Percentiles rank a stretch among this genome's conserved stretches.
Evolutionary conservation across 2,113 vertebrate species (phyloP).

Genomic region (Coptodon rendalli): DNA sequence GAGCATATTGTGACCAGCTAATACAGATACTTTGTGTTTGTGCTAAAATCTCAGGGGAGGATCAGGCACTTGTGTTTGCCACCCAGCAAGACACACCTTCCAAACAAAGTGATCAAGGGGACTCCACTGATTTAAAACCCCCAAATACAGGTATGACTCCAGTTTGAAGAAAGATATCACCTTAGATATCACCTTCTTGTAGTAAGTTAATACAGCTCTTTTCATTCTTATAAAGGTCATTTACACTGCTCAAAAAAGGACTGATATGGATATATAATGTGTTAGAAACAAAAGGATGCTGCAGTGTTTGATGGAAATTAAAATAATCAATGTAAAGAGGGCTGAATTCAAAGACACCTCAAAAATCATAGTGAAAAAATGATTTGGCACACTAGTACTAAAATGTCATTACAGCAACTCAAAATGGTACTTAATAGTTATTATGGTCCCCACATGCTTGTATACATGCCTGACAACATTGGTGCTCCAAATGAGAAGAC

Average conservation of each 20-base stretch:
- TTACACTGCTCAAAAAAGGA: not conserved
- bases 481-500: not conserved
- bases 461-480: not conserved
- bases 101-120: slow-evolving; percentile 42
- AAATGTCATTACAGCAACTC: not conserved
- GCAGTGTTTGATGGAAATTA: not conserved
- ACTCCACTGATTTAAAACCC: slow-evolving; percentile 8
- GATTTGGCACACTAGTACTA: rapidly evolving
- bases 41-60: not conserved
- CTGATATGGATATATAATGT: not conserved
- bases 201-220: not conserved
- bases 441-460: not conserved
- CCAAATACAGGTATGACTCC: slow-evolving; percentile 17
- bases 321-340: not conserved
- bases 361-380: not conserved
- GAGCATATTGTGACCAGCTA: not conserved
- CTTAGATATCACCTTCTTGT: not conserved
- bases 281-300: not conserved
- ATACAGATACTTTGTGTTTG: not conserved
- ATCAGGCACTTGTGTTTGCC: not conserved
- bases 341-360: not conserved
- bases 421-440: not conserved
- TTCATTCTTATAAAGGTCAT: not conserved
- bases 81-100: not conserved
- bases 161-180: not conserved